Conservation (phyloP, 2,113 vertebrate species). For the Callocephalon fimbriatum region DNA sequence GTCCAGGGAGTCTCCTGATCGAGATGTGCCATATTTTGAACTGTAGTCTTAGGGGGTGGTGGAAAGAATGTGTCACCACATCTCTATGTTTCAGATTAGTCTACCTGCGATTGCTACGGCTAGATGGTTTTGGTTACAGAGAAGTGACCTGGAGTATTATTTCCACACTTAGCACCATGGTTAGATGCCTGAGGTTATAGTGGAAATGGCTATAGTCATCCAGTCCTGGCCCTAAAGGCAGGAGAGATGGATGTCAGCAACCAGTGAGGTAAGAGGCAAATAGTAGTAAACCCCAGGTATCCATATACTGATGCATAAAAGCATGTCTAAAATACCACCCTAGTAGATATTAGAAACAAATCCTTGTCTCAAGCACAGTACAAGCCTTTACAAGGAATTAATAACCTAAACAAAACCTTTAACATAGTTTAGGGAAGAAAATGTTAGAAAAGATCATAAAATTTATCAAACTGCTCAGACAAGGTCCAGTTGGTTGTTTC, state of each 20-base stretch:
- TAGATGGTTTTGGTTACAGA: neutral
- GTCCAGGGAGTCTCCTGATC: neutral
- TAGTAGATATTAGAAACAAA: neutral
- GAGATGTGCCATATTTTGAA: neutral
- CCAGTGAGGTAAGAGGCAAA: neutral
- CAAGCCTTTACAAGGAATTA: neutral
- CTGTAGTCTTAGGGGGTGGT: neutral
- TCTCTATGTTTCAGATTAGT: neutral
- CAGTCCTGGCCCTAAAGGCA: neutral
- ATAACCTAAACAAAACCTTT: neutral
- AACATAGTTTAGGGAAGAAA: neutral
- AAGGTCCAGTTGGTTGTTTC: neutral
- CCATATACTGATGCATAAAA: fast-evolving
- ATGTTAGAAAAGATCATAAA: neutral
- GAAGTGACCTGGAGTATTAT: neutral
- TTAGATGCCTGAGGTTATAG: neutral
- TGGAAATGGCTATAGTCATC: neutral
- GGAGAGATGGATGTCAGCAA: neutral
- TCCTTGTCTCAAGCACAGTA: neutral
- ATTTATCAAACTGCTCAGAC: neutral
- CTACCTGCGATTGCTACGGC: neutral
- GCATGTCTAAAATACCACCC: neutral
- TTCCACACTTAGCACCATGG: neutral
- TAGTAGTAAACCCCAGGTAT: neutral
- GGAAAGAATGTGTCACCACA: neutral